phyloP scores from a whole-genome alignment of 2,113 vertebrate species.

The Clarias batrachus region DNA sequence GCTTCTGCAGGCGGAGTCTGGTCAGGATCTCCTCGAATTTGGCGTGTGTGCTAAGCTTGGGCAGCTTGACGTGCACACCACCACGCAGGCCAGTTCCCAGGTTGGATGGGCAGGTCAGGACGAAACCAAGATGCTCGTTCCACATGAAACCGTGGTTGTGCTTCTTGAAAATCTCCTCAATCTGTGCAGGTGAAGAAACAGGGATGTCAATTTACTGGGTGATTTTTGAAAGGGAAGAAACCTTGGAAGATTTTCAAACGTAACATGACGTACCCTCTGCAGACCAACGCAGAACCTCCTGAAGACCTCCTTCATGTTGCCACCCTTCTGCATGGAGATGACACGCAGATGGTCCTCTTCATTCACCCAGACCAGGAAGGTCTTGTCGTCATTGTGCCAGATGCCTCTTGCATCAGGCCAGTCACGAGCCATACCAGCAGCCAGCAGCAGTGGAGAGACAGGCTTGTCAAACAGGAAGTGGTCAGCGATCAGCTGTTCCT shows the following conservation, averaged over 20 bases:
- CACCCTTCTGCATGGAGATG: conserved; percentile 92
- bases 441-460: conserved; percentile 87
- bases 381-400: conserved; percentile 93
- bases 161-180: conserved; percentile 91
- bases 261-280: conserved; percentile 74
- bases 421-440: conserved; percentile 92
- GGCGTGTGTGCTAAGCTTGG: conserved; percentile 88
- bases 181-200: conserved; percentile 71
- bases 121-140: conserved; percentile 90
- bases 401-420: conserved; percentile 93
- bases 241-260: background rate
- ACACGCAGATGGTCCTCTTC: conserved; percentile 93
- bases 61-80: conserved; percentile 88
- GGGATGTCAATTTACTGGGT: background rate
- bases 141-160: conserved; percentile 92
- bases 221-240: background rate
- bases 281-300: conserved; percentile 90
- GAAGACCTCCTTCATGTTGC: conserved; percentile 98
- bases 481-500: conserved; percentile 90
- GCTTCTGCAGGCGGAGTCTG: conserved; percentile 92
- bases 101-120: conserved; percentile 94
- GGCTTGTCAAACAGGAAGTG: conserved; percentile 98
- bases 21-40: conserved; percentile 90
- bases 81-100: conserved; percentile 91
- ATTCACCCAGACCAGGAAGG: conserved; percentile 94